Base-by-base conservation (phyloP, 2,888 invertebrate species). In the Sympetrum striolatum region DNA sequence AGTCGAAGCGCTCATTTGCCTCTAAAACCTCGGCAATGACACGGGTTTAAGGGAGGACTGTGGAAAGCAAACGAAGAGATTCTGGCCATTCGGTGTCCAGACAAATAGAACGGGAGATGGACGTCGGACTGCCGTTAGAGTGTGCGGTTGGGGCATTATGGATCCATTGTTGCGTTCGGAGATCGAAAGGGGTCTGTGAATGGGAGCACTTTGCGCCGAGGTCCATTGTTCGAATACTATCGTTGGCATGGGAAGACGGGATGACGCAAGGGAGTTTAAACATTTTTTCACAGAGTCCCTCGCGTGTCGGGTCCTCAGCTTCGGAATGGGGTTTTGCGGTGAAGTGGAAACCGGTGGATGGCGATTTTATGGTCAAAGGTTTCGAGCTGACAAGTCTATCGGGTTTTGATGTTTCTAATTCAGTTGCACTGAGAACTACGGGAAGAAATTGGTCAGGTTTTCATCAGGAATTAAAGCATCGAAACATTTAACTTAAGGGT, bases 121-220 rank as follows among this genome's bases (percentile, higher is more conserved):
- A 53, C 53, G 37, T 58, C 58, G 58, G 82, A 58, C 58, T 22
- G 58, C 18, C 22, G 82, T 82, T 82, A 35, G 35, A 82, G 58
- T 58, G 86, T 37, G 86, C 37, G 86, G 86, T 37, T 18, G 35
- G 35, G 86, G 86, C 37, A 60, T 60, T 86, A 37, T 60, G 86
- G 86, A 35, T 60, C 60, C 60, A 86, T 86, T 86, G 86, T 86
- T 86, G 86, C 58, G 39, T 86, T 60, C 73, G 64, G 64, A 64
- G 35, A 60, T 86, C 37, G 86, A 86, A 60, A 82, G 86, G n/a
- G 60, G 15, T 22, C 60, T 12, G 53, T 53, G 81, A 53, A 53
- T 82, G 53, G 81, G 48, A 12, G 53, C 81, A 82, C 86, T 86
- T 58, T 60, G 22, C 31, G 53, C 53, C 35, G 86, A 37, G 31